phyloP scores from a whole-genome alignment of 2,888 invertebrate species.

The Eumerus sabulonum region DNA sequence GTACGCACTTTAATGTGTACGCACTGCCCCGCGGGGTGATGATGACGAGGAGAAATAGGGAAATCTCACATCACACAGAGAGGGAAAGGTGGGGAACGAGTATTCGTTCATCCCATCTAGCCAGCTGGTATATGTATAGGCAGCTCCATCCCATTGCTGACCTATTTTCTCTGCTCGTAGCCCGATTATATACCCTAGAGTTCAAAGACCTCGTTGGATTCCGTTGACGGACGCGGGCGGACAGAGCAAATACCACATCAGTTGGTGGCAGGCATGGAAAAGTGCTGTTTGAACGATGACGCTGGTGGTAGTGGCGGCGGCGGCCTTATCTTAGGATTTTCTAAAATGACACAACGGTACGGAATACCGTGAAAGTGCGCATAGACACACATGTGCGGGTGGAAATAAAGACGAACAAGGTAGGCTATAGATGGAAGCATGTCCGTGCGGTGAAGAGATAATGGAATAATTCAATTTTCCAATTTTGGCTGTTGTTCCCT shows the following conservation, averaged over 20 bases:
- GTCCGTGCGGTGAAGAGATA: too few species aligned
- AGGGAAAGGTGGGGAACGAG: conserved; percentile 4
- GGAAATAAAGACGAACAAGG: conserved; percentile 10
- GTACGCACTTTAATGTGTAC: conserved; percentile 31
- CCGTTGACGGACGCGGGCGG: conserved; percentile 12
- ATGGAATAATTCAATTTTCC: too few species aligned
- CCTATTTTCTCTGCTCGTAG: conserved; percentile 74
- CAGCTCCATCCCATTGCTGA: conserved; percentile 70
- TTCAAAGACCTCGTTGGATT: conserved; percentile 75
- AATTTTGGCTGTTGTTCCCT: too few species aligned
- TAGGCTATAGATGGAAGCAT: too few species aligned
- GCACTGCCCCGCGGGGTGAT: conserved; percentile 44
- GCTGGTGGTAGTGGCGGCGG: too few species aligned
- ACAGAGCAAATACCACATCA: too few species aligned
- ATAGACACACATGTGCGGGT: conserved; percentile 25
- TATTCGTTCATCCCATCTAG: background rate
- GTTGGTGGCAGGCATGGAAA: conserved; percentile 42
- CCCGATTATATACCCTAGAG: conserved; percentile 72
- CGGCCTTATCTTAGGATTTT: conserved; percentile 52
- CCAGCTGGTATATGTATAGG: conserved; percentile 11
- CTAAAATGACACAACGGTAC: conserved; percentile 16
- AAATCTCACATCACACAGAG: conserved; percentile 33
- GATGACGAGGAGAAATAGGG: conserved; percentile 30
- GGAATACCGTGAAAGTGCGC: background rate
- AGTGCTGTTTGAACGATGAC: conserved; percentile 33